Conservation (phyloP, 2,113 vertebrate species). For the Origma solitaria region DNA sequence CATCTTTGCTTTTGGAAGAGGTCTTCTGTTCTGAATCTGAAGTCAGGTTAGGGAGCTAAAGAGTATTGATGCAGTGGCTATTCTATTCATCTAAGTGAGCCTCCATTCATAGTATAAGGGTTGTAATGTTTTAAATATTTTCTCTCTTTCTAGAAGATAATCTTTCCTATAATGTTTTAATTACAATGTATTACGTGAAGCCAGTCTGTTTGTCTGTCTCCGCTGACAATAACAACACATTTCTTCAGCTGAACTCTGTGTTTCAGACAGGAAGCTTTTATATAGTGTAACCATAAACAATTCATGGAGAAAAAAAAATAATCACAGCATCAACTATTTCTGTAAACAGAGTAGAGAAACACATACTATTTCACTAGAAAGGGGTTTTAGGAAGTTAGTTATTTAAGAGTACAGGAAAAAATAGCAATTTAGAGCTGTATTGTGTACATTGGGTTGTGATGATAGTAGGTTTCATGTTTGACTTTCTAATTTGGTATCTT, state of each 20-base stretch:
- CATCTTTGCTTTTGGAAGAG: neutral
- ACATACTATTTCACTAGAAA: neutral
- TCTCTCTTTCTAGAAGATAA: neutral
- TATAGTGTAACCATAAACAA: neutral
- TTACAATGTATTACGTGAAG: neutral
- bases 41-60: neutral
- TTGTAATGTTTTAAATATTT: neutral
- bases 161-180: neutral
- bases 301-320: neutral
- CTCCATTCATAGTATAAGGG: neutral
- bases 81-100: neutral
- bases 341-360: slow-evolving; percentile 11
- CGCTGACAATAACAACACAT: neutral
- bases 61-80: neutral
- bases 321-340: slow-evolving; percentile 11
- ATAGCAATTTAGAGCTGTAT: slow-evolving; percentile 34
- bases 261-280: slow-evolving; percentile 21
- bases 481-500: slow-evolving; percentile 35
- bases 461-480: slow-evolving; percentile 46
- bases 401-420: slow-evolving; percentile 12
- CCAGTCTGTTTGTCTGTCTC: neutral
- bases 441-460: neutral
- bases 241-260: neutral
- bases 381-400: slow-evolving; percentile 7
- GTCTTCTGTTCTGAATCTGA: neutral